Percentiles rank a stretch among this genome's conserved stretches.
Evolutionary conservation across 1,140 invertebrate genomes (phyloP).

Genomic region (Penaeus japonicus): DNA sequence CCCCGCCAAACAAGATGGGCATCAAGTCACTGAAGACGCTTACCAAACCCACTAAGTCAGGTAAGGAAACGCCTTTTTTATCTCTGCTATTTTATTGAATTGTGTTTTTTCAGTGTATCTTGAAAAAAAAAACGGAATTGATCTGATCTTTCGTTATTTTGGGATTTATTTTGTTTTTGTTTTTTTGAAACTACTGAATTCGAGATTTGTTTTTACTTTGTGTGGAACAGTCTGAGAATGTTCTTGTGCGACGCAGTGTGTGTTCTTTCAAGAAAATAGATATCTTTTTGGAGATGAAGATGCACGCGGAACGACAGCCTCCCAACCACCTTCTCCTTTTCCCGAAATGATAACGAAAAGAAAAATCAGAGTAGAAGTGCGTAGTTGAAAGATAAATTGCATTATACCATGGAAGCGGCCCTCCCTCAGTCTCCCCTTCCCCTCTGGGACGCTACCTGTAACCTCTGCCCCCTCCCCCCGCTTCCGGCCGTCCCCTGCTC

Average conservation of each 20-base stretch:
- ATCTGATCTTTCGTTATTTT: background rate
- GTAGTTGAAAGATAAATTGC: background rate
- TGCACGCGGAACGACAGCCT: background rate
- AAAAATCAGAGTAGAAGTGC: background rate
- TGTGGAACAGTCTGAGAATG: too few relatives aligned
- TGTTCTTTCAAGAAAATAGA: too few relatives aligned
- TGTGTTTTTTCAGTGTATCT: background rate
- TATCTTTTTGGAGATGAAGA: too few relatives aligned
- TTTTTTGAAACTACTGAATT: too few relatives aligned
- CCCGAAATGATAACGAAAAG: too few relatives aligned
- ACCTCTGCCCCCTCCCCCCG: conserved; percentile 50
- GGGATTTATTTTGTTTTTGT: background rate
- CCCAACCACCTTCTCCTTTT: background rate
- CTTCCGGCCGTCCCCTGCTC: conserved; percentile 28
- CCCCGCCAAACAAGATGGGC: conserved; percentile 57
- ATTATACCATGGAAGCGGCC: background rate
- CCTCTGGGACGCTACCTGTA: conserved; percentile 46
- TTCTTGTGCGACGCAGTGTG: too few relatives aligned
- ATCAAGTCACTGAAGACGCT: conserved; percentile 56
- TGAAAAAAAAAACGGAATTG: background rate
- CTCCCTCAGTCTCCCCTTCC: conserved; percentile 17
- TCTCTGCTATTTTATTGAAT: background rate
- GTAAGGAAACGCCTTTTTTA: conserved; percentile 21
- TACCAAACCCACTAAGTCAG: conserved; percentile 55
- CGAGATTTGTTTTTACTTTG: too few relatives aligned